Evolutionary conservation across 1,140 invertebrate species (phyloP), one percentile per base, ranked within the genome.

Genomic region (Cyphomyrmex costatus): DNA sequence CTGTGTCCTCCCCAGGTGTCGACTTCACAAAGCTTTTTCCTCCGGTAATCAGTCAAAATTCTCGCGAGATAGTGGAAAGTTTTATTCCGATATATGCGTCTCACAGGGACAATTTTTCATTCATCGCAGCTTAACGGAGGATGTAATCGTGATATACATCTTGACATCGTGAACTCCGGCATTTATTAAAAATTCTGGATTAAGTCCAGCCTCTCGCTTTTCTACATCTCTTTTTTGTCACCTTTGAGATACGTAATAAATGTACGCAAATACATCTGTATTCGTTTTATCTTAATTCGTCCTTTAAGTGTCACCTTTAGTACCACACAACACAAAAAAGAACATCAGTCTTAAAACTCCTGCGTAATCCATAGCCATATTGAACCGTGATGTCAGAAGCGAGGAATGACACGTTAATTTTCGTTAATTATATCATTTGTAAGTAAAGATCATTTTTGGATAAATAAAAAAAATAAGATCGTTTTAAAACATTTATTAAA

Each of bases 11-110:
- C 3, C 46, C 46, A 24, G 16, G 3, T 36, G 14, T 49, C 12
- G 71, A n/a, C 19, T 49, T 65, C 24, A 30, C 36, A 78, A 77
- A 77, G 74, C 24, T n/a, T 58, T 24, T 16, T 14, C 10, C 33
- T 10, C 7, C 24, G 53, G 30, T 63, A 61, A 77, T 46, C 36
- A 58, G 58, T 78, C 19, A 24, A 46, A 49, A 65, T 42, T 77
- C 36, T 46, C 33, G 42, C 36, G 36, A 27, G 21, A 3, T 21
- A 24, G 5, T 27, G 8, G 19, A 46, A 33, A 78, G 27, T 46
- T n/a, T n/a, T 77, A 61, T 49, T 30, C 74, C 16, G 19, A 33
- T 21, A n/a, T 6, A 33, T n/a, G n/a, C 1, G 16, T 63, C 14
- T 14, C 58, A 12, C 36, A 21, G 36, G 19, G 49, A 24, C 30